A percentile compares a stretch with the other conserved stretches of the same genome.
phyloP scores from a whole-genome alignment of 1,140 invertebrate species.

The Drosophila sechellia region DNA sequence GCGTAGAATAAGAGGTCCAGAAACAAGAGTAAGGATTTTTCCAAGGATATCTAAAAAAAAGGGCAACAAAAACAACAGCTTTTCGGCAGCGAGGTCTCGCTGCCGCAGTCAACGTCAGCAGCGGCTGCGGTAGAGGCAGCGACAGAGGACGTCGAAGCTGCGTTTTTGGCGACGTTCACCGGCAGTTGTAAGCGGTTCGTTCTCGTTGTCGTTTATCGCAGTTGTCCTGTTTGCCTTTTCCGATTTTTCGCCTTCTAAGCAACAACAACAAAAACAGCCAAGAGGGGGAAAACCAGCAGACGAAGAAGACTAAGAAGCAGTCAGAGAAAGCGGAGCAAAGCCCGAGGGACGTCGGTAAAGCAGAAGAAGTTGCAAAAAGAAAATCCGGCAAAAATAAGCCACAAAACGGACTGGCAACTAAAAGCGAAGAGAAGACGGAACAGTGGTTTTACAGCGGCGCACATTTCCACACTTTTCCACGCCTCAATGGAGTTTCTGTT shows the following conservation, averaged over 20 bases:
- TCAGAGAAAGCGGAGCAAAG: conserved; percentile 10
- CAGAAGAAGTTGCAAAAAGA: conserved; percentile 21
- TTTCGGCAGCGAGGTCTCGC: conserved; percentile 4
- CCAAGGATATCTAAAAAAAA: background rate
- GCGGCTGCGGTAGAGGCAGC: conserved; percentile 3
- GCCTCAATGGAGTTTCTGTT: conserved; percentile 77
- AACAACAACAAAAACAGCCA: conserved; percentile 1
- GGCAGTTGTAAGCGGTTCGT: conserved; percentile 68
- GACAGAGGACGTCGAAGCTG: conserved; percentile 46
- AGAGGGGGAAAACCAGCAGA: background rate
- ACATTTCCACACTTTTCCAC: conserved; percentile 57
- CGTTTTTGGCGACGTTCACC: conserved; percentile 41
- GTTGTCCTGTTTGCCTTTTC: conserved; percentile 14
- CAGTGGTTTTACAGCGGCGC: conserved; percentile 25
- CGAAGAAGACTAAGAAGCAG: conserved; percentile 3
- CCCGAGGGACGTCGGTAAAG: conserved; percentile 11
- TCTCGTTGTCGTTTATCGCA: conserved; percentile 33
- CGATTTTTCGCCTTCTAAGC: conserved; percentile 2
- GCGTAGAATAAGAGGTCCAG: background rate
- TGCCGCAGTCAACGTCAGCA: conserved; percentile 11
- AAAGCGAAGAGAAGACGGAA: conserved; percentile 19
- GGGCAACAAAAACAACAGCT: conserved; percentile 1
- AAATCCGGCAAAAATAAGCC: conserved; percentile 1
- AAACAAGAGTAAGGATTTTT: conserved; percentile 2
- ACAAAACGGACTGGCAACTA: conserved; percentile 5